These are phyloP conservation scores for Chymomyza procnemis DNA, from an alignment of 2,888 invertebrate species.

Conservation along the genomic window DNA sequence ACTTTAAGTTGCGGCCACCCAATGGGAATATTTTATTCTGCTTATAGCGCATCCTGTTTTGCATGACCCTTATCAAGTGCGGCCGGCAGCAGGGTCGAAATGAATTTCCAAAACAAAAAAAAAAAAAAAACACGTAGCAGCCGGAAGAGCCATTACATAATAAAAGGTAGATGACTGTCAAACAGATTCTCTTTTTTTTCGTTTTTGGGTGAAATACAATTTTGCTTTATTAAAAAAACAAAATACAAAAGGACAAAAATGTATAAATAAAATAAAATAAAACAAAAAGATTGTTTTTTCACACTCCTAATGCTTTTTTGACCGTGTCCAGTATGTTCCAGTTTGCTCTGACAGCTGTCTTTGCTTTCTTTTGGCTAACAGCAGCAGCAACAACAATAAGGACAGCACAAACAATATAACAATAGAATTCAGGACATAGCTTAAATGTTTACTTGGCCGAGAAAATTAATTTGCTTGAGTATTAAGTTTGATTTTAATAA, in stretches of 20 bases:
- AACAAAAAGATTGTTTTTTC: not conserved
- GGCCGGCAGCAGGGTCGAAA: constrained; percentile 18
- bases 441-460: constrained; percentile 22
- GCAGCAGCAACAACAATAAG: not conserved
- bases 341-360: not conserved
- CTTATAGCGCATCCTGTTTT: not conserved
- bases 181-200: constrained; percentile 38
- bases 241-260: constrained; percentile 32
- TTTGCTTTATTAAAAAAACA: constrained; percentile 63
- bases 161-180: constrained; percentile 67
- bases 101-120: constrained; percentile 3
- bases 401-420: not conserved
- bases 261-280: not conserved
- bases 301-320: not conserved
- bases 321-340: not conserved
- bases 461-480: constrained; percentile 62
- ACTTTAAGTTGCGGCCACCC: not conserved
- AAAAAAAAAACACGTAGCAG: too few relatives aligned
- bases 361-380: not conserved
- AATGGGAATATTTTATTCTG: not conserved
- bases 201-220: not conserved
- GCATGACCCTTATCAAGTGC: constrained; percentile 26
- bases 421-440: not conserved
- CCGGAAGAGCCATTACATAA: not conserved
- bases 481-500: constrained; percentile 71